Conservation (phyloP, 2,113 vertebrate species). For the Brachyistius frenatus region DNA sequence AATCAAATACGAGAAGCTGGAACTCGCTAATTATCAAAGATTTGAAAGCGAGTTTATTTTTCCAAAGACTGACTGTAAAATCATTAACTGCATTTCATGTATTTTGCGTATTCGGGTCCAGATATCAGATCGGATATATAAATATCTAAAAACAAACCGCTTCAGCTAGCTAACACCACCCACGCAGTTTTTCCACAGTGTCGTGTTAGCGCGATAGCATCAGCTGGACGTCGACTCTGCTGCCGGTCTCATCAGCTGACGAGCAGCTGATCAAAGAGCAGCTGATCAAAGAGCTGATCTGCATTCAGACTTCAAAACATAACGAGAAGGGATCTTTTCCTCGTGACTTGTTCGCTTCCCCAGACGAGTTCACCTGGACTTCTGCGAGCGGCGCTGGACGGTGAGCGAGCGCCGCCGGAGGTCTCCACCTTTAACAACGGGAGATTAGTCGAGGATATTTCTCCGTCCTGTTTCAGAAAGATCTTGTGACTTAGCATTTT, state of each 20-base stretch:
- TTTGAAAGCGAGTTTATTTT: too few relatives aligned
- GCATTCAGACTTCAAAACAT: slow-evolving; percentile 17
- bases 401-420: slow-evolving; percentile 19
- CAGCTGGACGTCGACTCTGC: slow-evolving; percentile 18
- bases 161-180: too few relatives aligned
- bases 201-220: too few relatives aligned
- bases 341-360: slow-evolving; percentile 46
- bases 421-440: slow-evolving; percentile 8
- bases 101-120: too few relatives aligned
- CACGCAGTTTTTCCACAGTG: too few relatives aligned
- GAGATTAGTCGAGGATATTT: slow-evolving; percentile 29
- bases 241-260: not conserved
- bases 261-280: slow-evolving; percentile 36
- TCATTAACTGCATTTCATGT: too few relatives aligned
- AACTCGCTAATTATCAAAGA: too few relatives aligned
- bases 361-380: not conserved
- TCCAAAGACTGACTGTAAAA: too few relatives aligned
- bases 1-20: too few relatives aligned
- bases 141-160: too few relatives aligned
- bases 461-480: slow-evolving; percentile 9
- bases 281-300: slow-evolving; percentile 62
- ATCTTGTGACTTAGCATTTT: slow-evolving; percentile 54
- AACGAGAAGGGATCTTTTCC: slow-evolving; percentile 11
- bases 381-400: not conserved
- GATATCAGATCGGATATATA: too few relatives aligned